Base-by-base conservation (phyloP, 2,797 vertebrate species). In the Danio aesculapii region DNA sequence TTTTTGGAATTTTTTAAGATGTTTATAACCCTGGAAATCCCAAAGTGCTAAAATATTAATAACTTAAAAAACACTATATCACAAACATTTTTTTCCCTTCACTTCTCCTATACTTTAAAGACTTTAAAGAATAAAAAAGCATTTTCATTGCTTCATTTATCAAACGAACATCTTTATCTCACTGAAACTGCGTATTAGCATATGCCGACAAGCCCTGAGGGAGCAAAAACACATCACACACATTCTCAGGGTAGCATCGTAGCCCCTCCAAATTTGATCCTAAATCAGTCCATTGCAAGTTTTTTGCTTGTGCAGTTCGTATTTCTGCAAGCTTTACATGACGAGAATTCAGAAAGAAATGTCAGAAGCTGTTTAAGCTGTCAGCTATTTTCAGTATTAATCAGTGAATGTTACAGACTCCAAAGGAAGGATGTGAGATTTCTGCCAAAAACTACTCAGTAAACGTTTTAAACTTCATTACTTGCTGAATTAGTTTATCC, bases 311-410 rank as follows among this genome's bases (percentile, higher is more conserved):
- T 74, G 8, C 41, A 4, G 55, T 21, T 74, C 57, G 46, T 61
- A 61, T 49, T 30, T 74, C 8, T 1, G 13, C 21, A 0, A n/a
- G 57, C 52, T 61, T 49, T 57, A 39, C 19, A 49, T 61, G 71
- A 61, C 71, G 49, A 55, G 6, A 2, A 61, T 59, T 61, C 57
- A 61, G 19, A 61, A 44, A 61, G 43, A 46, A 74, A 61, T 12
- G 43, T 74, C 72, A 61, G 57, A 74, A 6, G 44, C 14, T 74
- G 71, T 74, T 61, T 49, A 16, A 59, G 57, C 44, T 74, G 57
- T 74, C 44, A 61, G 44, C 13, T 19, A 55, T 61, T 6, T 39
- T 61, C 57, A 16, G 9, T 59, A 61, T 61, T 74, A 74, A 74
- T 61, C 43, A 47, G 43, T 14, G 19, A 14, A 59, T 59, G 71